A percentile compares a stretch with the other conserved stretches of the same genome.
Evolutionary conservation across 2,797 vertebrate genomes (phyloP).

Genomic region (Brachymystax lenok): DNA sequence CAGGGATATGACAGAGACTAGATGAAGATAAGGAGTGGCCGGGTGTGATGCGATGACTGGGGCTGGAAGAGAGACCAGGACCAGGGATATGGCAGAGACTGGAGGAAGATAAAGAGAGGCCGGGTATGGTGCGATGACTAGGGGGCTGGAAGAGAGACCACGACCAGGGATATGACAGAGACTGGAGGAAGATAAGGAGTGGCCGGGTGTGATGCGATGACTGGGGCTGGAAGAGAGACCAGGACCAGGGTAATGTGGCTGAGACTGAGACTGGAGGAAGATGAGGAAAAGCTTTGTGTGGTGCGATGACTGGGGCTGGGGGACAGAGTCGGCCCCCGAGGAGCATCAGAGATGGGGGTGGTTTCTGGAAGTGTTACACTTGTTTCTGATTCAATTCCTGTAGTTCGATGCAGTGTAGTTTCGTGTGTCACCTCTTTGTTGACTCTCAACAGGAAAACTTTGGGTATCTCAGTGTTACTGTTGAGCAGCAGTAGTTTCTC

Average conservation of each 20-base stretch:
- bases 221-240: background rate
- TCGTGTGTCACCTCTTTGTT: slow-evolving; percentile 5
- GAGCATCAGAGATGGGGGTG: background rate
- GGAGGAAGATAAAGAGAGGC: too few species aligned
- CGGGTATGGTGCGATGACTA: background rate
- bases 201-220: background rate
- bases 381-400: slow-evolving; percentile 68
- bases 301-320: background rate
- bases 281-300: background rate
- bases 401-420: slow-evolving; percentile 55
- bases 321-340: background rate
- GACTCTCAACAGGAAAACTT: too few species aligned
- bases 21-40: too few species aligned
- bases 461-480: too few species aligned
- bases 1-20: too few species aligned
- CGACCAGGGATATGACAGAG: background rate
- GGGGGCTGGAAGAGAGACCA: background rate
- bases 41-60: too few species aligned
- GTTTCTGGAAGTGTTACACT: background rate
- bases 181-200: background rate
- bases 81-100: background rate
- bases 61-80: too few species aligned
- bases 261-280: background rate
- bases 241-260: background rate
- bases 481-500: too few species aligned